Evolutionary conservation across 2,113 vertebrate genomes (phyloP), one percentile per base, ranked within the genome.

Genomic region (Phrynosoma platyrhinos): DNA sequence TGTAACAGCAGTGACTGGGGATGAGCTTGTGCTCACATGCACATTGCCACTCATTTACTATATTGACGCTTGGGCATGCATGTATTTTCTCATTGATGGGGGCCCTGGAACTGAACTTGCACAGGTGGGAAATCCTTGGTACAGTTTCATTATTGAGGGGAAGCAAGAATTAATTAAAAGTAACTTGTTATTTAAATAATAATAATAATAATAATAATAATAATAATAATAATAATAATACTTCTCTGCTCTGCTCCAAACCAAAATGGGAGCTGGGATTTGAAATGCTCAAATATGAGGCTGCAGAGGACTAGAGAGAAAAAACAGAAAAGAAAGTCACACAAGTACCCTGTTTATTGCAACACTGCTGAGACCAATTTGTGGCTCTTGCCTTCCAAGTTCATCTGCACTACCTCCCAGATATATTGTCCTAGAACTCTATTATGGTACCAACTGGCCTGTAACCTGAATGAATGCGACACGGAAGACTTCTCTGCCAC

Each of bases 371-470:
- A 20, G 30, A 55, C 25, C 78, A 55, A 79, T n/a, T 58, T 79
- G 52, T 32, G 52, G n/a, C 27, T 13, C n/a, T 27, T 16, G 8
- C 27, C 47, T 32, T 78, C 9, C 12, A 78, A 78, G 76, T 52
- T 78, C 76, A 78, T 52, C 76, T 79, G 52, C 30, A 12, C 30
- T 27, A 9, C 42, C 23, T 77, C 75, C 52, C 30, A 58, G 78
- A 55, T n/a, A 79, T 55, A 79, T 58, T n/a, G 78, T 79, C 52
- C 30, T 55, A 30, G 14, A 79, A 79, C 78, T 79, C 52, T 55
- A 79, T 79, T 79, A 58, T 30, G n/a, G 78, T n/a, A 58, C 78
- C 52, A 79, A 79, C 78, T 79, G 47, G 78, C 16, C 52, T 79
- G 78, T 79, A 79, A 79, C 53, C 7, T 3, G 78, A 79, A 79